These are phyloP conservation scores for Falco rusticolus DNA, from an alignment of 2,797 vertebrate species.

Conservation along the genomic window DNA sequence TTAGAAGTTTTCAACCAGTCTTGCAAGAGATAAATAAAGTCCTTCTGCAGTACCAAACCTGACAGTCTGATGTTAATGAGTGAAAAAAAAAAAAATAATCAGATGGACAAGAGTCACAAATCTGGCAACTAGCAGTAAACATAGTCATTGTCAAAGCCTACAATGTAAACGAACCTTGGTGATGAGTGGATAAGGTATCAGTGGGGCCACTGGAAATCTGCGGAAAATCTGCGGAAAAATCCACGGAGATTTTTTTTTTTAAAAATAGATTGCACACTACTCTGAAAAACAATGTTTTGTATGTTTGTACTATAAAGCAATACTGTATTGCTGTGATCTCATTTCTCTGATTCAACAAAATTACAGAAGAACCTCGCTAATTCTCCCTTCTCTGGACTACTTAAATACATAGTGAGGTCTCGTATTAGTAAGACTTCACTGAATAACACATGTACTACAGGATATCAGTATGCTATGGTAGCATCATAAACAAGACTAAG, in stretches of 20 bases:
- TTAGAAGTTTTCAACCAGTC: conserved; percentile 72
- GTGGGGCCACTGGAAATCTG: conserved; percentile 84
- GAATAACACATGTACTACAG: conserved; percentile 23
- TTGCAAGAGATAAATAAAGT: conserved; percentile 74
- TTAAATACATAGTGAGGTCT: conserved; percentile 45
- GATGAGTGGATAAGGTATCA: conserved; percentile 86
- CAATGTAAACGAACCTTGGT: conserved; percentile 83
- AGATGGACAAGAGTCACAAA: conserved; percentile 75
- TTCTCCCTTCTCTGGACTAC: conserved; percentile 73
- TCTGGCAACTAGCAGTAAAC: conserved; percentile 73
- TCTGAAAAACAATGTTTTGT: conserved; percentile 71
- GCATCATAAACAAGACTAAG: conserved; percentile 53
- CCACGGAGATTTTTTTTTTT: conserved; percentile 80
- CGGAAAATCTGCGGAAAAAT: conserved; percentile 85
- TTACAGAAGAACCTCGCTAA: conserved; percentile 78
- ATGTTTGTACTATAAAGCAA: conserved; percentile 70
- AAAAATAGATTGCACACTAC: conserved; percentile 73
- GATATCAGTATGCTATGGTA: conserved; percentile 40
- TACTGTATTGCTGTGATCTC: conserved; percentile 64
- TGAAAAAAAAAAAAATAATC: conserved; percentile 62
- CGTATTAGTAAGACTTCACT: conserved; percentile 63
- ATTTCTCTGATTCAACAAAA: conserved; percentile 72
- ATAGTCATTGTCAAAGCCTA: conserved; percentile 73
- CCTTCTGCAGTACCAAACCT: conserved; percentile 71
- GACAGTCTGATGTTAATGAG: conserved; percentile 74